phyloP scores from a whole-genome alignment of 2,113 vertebrate species.

The Toxostoma redivivum region DNA sequence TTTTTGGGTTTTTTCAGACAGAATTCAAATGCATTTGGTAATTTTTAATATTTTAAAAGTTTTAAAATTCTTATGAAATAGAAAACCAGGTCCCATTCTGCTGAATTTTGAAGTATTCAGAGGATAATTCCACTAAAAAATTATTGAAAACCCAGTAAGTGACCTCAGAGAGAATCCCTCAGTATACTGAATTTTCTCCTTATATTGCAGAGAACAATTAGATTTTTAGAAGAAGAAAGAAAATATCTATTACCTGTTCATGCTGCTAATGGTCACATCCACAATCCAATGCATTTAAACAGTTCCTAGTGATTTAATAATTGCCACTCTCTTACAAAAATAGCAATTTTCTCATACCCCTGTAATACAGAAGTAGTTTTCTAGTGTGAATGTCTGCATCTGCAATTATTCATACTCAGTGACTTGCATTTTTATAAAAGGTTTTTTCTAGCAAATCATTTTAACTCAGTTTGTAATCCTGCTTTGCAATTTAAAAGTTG shows the following conservation, averaged over 20 bases:
- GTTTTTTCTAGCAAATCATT: neutral
- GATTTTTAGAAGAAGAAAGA: slow-evolving; percentile 27
- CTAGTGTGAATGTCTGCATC: neutral
- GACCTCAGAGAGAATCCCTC: neutral
- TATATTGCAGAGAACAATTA: neutral
- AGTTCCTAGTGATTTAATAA: slow-evolving; percentile 39
- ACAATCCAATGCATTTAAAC: slow-evolving; percentile 2
- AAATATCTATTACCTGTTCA: slow-evolving; percentile 31
- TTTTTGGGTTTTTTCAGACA: neutral
- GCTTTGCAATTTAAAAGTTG: slow-evolving; percentile 22
- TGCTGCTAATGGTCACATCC: slow-evolving; percentile 5
- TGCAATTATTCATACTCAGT: slow-evolving; percentile 21
- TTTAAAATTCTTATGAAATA: neutral
- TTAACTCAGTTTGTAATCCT: slow-evolving; percentile 8
- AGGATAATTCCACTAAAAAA: neutral
- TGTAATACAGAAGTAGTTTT: neutral
- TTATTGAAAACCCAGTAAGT: neutral
- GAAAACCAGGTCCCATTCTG: neutral
- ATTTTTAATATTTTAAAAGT: neutral
- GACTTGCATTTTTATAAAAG: slow-evolving; percentile 28
- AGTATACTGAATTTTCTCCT: slow-evolving; percentile 1
- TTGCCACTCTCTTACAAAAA: slow-evolving; percentile 35
- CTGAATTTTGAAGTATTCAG: neutral
- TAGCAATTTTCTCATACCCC: neutral
- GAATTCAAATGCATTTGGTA: neutral